Percentiles rank a stretch among this genome's conserved stretches.
Evolutionary conservation across 1,140 invertebrate genomes (phyloP).

Genomic region (Palaemon carinicauda): DNA sequence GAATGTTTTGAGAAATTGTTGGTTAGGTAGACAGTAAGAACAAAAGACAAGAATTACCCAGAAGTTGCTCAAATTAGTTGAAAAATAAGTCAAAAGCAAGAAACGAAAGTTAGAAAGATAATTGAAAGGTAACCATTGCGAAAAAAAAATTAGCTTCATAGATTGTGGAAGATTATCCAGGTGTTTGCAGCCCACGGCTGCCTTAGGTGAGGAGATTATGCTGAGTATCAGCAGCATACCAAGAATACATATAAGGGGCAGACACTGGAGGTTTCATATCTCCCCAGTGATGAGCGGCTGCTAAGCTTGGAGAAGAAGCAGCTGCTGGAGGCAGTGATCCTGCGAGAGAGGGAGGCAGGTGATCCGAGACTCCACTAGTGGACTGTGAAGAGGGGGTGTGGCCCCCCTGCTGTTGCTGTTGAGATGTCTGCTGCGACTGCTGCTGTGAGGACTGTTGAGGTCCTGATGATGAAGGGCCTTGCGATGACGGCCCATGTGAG

Average conservation of each 20-base stretch:
- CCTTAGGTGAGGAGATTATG: conserved; percentile 76
- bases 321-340: conserved; percentile 8
- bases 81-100: no score
- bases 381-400: conserved; percentile 24
- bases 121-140: not conserved
- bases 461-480: conserved; percentile 37
- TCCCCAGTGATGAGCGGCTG: conserved; percentile 67
- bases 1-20: no score
- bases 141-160: no score
- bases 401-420: conserved; percentile 3
- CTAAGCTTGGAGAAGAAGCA: conserved; percentile 33
- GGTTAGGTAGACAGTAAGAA: no score
- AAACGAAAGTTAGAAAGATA: not conserved
- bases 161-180: no score
- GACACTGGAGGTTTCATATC: conserved; percentile 73
- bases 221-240: conserved; percentile 76
- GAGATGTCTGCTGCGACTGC: not conserved
- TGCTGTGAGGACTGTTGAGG: conserved; percentile 14
- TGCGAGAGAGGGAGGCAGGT: conserved; percentile 9
- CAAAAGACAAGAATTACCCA: no score
- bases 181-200: not conserved
- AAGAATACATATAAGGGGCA: conserved; percentile 76
- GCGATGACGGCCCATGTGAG: conserved; percentile 30
- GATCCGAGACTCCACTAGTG: not conserved
- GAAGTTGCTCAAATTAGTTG: no score